Conservation (phyloP, 92 coral and sea anemone genomes). For the Actinernus sp. region DNA sequence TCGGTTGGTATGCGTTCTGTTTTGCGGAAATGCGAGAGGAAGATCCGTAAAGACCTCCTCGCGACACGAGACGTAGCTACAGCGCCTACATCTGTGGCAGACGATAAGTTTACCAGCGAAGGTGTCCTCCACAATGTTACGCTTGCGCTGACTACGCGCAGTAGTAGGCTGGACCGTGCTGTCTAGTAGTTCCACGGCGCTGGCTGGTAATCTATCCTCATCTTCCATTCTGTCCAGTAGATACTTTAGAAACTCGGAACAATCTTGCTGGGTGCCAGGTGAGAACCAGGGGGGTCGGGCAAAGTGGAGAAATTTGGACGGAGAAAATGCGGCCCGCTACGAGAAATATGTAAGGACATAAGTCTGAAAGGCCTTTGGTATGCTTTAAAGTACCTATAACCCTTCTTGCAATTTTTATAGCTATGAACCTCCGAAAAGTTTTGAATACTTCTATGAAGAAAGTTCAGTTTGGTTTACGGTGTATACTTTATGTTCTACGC, state of each 20-base stretch:
- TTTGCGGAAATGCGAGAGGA: constrained; percentile 93
- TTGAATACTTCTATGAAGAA: too few species aligned
- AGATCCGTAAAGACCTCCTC: constrained; percentile 94
- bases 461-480: too few species aligned
- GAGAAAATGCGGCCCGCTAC: constrained; percentile 90
- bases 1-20: constrained; percentile 11
- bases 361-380: too few species aligned
- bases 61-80: constrained; percentile 75
- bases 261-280: constrained; percentile 95
- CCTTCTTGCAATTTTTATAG: too few species aligned
- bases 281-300: constrained; percentile 99
- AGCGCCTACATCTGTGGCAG: constrained; percentile 78
- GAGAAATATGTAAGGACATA: too few species aligned
- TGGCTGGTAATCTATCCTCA: constrained; percentile 69
- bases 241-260: constrained; percentile 94
- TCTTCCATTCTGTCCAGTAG: constrained; percentile 88
- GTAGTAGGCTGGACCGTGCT: constrained; percentile 11
- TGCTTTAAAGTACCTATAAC: too few species aligned
- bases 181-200: constrained; percentile 8
- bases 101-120: constrained; percentile 91
- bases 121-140: constrained; percentile 74
- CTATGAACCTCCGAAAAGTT: too few species aligned
- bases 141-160: constrained; percentile 1
- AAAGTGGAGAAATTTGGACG: constrained; percentile 82
- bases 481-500: too few species aligned